Evolutionary conservation across 2,888 invertebrate genomes (phyloP).

Genomic region (Rhagium mordax): DNA sequence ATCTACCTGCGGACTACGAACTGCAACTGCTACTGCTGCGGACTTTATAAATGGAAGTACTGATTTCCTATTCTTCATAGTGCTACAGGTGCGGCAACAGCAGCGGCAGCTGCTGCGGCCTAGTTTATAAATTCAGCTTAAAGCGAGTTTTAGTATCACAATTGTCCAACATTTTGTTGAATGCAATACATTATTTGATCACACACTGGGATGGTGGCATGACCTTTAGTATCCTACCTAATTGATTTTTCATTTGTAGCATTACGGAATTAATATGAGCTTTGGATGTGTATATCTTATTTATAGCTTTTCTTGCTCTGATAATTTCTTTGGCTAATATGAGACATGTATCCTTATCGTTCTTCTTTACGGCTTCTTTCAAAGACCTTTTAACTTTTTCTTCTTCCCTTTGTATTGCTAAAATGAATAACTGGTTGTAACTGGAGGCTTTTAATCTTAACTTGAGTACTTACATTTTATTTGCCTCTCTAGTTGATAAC

Average conservation of each 20-base stretch:
- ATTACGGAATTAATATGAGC: conserved; percentile 97
- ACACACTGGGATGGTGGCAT: too few relatives aligned
- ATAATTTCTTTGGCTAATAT: conserved; percentile 96
- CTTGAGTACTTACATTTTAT: conserved; percentile 78
- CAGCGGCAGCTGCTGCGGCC: too few relatives aligned
- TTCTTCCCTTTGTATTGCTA: conserved; percentile 96
- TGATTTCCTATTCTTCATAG: too few relatives aligned
- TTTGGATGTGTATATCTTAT: conserved; percentile 95
- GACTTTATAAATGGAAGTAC: too few relatives aligned
- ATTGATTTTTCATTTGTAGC: conserved; percentile 98
- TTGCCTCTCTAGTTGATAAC: conserved; percentile 94
- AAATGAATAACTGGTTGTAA: conserved; percentile 53
- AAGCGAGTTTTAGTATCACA: too few relatives aligned
- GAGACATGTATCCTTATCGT: conserved; percentile 93
- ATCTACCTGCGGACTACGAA: too few relatives aligned
- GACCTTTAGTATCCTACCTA: conserved; percentile 76
- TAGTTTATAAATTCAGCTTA: too few relatives aligned
- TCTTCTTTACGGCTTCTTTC: conserved; percentile 96
- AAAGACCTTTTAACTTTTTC: conserved; percentile 95
- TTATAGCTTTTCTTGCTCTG: conserved; percentile 88
- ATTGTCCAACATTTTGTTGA: too few relatives aligned
- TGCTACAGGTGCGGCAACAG: too few relatives aligned
- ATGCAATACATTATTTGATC: too few relatives aligned
- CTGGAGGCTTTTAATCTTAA: neutral
- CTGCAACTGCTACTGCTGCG: too few relatives aligned